These are phyloP conservation scores for Bombus confusus DNA, from an alignment of 1,140 invertebrate species.

Conservation along the genomic window DNA sequence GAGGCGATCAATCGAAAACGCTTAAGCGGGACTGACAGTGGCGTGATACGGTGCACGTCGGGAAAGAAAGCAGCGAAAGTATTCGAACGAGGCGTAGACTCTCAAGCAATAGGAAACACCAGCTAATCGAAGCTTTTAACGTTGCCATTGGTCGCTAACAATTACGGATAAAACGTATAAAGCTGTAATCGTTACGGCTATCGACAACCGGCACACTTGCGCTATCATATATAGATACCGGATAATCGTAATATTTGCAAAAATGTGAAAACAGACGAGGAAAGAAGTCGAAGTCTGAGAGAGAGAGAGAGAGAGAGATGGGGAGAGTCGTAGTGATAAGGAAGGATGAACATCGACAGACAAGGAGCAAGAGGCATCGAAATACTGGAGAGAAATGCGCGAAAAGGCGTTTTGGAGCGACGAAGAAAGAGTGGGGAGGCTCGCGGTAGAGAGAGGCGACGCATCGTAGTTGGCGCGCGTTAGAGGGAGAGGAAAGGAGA, in stretches of 20 bases:
- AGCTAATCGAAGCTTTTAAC: not conserved
- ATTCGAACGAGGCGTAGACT: constrained; percentile 2
- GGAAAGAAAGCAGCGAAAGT: constrained; percentile 44
- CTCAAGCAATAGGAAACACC: too few species aligned
- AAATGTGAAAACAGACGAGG: not conserved
- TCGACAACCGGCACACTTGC: not conserved
- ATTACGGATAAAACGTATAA: not conserved
- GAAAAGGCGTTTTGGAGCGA: constrained; percentile 23
- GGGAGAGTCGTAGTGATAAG: constrained; percentile 22
- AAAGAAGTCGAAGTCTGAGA: too few species aligned
- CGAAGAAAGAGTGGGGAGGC: constrained; percentile 8
- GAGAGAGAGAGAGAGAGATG: not conserved
- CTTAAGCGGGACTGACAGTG: constrained; percentile 8
- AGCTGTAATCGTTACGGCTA: not conserved
- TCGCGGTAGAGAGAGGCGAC: constrained; percentile 46
- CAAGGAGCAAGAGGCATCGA: not conserved
- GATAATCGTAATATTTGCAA: not conserved
- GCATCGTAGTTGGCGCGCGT: constrained; percentile 46
- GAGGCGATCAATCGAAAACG: constrained; percentile 14
- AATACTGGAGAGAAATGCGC: constrained; percentile 15
- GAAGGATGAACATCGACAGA: constrained; percentile 1
- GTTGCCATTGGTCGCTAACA: not conserved
- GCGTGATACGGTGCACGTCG: constrained; percentile 21
- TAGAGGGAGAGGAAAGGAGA: constrained; percentile 49
- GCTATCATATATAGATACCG: not conserved